Base-by-base conservation (phyloP, 2,888 invertebrate species). In the Nomada goodeniana region DNA sequence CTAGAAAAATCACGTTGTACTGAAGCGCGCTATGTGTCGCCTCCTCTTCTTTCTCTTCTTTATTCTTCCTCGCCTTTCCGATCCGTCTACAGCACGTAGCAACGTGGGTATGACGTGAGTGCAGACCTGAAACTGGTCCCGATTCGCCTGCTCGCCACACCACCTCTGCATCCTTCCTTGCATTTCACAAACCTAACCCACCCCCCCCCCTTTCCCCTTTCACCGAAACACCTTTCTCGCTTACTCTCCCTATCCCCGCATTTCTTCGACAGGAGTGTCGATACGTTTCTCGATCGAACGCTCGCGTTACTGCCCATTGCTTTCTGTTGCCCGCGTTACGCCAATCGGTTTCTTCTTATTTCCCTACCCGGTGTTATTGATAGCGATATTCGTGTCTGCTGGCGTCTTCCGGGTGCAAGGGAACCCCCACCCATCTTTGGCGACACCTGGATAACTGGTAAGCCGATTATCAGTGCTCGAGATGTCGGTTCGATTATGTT, bases 71-170 rank as follows among this genome's bases (percentile, higher is more conserved):
- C 65, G 50, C 47, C 23, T 47, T 76, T 65, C 60, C 59, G 69
- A 72, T 77, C 80, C 68, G 60, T 79, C 75, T 72, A 72, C 82
- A 83, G 86, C 84, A 81, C 80, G 85, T 82, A 87, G 88, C 84
- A 88, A 86, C 89, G 89, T 86, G 84, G 89, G 80, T 89, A 79
- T 86, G 86, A 83, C 67, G 83, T 87, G 85, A 87, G 80, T 82
- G 89, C 91, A 90, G 85, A 84, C 83, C 86, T 88, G 89, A 88
- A 91, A 91, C 91, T 91, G 91, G 90, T 92, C 92, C 90, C 90
- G 91, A 90, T 92, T 90, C 89, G 89, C 90, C 88, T 89, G 87
- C 80, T 81, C 89, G 89, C 90, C 90, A 91, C 90, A 90, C 90
- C 91, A 89, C 87, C 89, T 89, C 89, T 80, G 85, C 85, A 88